Evolutionary conservation across 2,888 invertebrate species (phyloP).

Genomic region (Tiphia femorata): DNA sequence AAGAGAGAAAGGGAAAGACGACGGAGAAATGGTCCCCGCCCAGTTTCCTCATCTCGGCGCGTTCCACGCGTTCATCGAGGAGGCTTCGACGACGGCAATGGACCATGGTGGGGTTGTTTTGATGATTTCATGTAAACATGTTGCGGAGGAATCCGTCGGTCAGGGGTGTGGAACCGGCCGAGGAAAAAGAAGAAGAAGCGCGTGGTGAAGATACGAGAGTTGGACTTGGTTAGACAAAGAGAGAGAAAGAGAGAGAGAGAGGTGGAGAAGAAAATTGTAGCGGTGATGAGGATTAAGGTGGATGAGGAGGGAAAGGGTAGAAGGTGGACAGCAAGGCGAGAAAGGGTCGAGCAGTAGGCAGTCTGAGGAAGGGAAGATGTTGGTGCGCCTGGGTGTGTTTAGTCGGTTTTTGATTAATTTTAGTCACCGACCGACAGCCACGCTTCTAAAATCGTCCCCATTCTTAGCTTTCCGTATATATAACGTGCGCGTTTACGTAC

Average conservation of each 20-base stretch:
- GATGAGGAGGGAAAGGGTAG: slow-evolving; percentile 31
- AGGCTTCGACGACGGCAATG: too few relatives aligned
- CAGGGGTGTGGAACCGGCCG: slow-evolving; percentile 22
- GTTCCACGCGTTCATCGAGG: too few relatives aligned
- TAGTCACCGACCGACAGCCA: slow-evolving; percentile 44
- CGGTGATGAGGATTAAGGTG: slow-evolving; percentile 14
- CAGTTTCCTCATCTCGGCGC: too few relatives aligned
- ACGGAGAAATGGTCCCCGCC: too few relatives aligned
- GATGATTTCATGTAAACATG: slow-evolving; percentile 48
- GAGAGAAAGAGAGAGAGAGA: slow-evolving; percentile 1
- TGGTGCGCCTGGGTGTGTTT: too few relatives aligned
- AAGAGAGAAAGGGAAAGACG: too few relatives aligned
- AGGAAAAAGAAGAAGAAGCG: slow-evolving; percentile 13
- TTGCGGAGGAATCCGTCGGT: slow-evolving; percentile 38
- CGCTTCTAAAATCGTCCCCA: slow-evolving; percentile 48
- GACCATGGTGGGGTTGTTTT: too few relatives aligned
- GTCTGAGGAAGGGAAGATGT: too few relatives aligned
- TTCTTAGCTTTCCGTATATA: slow-evolving; percentile 45
- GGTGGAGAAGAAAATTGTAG: slow-evolving; percentile 7
- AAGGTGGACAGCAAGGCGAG: too few relatives aligned
- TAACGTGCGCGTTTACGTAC: slow-evolving; percentile 15
- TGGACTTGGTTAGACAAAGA: too few relatives aligned
- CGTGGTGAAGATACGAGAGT: too few relatives aligned
- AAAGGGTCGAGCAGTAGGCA: too few relatives aligned
- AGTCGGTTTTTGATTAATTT: slow-evolving; percentile 50